A percentile compares a stretch with the other conserved stretches of the same genome.
These are phyloP conservation scores for Tinamus major DNA, from an alignment of 2,797 vertebrate species.

Conservation along the genomic window DNA sequence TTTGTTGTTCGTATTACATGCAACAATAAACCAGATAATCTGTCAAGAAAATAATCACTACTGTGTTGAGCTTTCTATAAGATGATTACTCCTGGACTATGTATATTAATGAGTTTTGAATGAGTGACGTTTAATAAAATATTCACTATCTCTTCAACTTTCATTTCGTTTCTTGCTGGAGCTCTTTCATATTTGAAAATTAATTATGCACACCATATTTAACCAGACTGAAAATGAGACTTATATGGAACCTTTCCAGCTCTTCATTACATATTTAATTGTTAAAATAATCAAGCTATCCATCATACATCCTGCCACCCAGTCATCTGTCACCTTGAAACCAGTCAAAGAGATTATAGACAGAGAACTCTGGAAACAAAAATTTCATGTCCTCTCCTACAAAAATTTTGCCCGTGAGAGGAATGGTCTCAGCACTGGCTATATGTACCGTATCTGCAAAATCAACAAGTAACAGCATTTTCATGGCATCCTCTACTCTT, in stretches of 20 bases:
- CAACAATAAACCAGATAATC: not conserved
- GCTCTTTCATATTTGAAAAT: slow-evolving; percentile 73
- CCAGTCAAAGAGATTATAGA: slow-evolving; percentile 11
- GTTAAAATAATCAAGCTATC: slow-evolving; percentile 79
- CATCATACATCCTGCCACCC: slow-evolving; percentile 66
- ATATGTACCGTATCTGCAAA: not conserved
- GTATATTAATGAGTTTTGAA: slow-evolving; percentile 75
- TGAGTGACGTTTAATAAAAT: slow-evolving; percentile 77
- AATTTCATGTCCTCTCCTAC: not conserved
- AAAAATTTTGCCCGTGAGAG: not conserved
- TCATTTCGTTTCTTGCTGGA: slow-evolving; percentile 70
- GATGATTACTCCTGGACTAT: slow-evolving; percentile 58
- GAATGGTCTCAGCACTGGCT: not conserved
- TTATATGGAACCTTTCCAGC: slow-evolving; percentile 75
- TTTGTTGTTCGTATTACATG: not conserved
- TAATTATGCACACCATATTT: slow-evolving; percentile 79
- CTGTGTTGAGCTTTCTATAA: slow-evolving; percentile 37
- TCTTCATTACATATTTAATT: slow-evolving; percentile 79
- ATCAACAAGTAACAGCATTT: not conserved
- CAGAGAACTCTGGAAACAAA: slow-evolving; percentile 28
- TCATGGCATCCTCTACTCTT: not conserved
- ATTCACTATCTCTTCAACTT: slow-evolving; percentile 73
- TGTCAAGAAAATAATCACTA: slow-evolving; percentile 46
- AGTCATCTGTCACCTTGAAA: slow-evolving; percentile 67
- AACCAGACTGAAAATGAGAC: slow-evolving; percentile 77